phyloP scores from a whole-genome alignment of 2,113 vertebrate species.

The Salminus brasiliensis region DNA sequence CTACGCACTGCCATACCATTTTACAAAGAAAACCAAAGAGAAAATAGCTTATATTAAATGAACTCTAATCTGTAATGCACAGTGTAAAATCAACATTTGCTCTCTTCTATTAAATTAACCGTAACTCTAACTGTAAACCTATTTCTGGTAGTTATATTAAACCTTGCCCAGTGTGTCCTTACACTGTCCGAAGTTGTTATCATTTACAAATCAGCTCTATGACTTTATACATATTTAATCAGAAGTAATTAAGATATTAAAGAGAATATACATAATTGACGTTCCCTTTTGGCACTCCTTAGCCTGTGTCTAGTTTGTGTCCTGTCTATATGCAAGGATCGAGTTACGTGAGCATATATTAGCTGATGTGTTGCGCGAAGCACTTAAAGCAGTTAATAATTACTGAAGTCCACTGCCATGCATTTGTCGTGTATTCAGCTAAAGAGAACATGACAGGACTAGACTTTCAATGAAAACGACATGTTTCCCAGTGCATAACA shows the following conservation, averaged over 20 bases:
- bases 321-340: slow-evolving; percentile 59
- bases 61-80: background rate
- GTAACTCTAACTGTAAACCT: background rate
- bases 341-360: too few species aligned
- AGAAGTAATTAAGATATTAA: slow-evolving; percentile 68
- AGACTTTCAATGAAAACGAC: slow-evolving; percentile 72
- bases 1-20: too few species aligned
- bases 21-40: background rate
- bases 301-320: slow-evolving; percentile 16
- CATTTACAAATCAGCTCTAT: too few species aligned
- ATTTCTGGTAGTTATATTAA: too few species aligned
- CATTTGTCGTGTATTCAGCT: slow-evolving; percentile 56
- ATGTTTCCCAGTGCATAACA: slow-evolving; percentile 62
- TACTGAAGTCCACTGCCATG: slow-evolving; percentile 66
- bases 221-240: slow-evolving; percentile 57
- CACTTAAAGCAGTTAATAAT: slow-evolving; percentile 80
- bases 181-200: background rate
- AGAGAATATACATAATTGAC: slow-evolving; percentile 60
- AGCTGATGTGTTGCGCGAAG: slow-evolving; percentile 70
- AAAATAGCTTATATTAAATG: background rate
- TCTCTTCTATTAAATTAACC: background rate
- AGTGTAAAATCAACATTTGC: background rate
- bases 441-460: slow-evolving; percentile 61
- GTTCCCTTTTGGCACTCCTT: slow-evolving; percentile 29
- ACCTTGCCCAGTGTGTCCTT: background rate